Evolutionary conservation across 2,797 vertebrate species (phyloP).

Genomic region (Phataginus tricuspis): DNA sequence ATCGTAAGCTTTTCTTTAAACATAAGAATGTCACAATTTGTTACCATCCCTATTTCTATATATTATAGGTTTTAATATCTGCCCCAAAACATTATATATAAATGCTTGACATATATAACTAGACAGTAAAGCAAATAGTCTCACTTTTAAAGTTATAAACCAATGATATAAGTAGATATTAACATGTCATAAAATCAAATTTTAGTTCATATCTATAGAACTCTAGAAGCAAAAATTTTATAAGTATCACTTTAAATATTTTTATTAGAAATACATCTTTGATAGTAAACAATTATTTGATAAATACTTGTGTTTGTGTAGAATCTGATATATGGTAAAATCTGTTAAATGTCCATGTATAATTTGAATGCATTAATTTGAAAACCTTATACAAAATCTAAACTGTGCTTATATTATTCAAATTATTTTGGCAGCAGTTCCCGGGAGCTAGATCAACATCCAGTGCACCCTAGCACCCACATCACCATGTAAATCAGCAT

Average conservation of each 20-base stretch:
- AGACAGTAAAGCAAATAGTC: neutral
- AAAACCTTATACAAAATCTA: neutral
- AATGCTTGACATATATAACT: neutral
- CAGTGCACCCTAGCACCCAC: neutral
- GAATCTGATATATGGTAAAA: neutral
- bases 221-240: neutral
- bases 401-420: neutral
- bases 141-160: neutral
- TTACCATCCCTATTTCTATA: neutral
- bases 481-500: neutral
- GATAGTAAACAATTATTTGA: neutral
- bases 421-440: neutral
- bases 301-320: neutral
- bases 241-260: neutral
- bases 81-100: neutral
- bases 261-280: neutral
- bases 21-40: neutral
- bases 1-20: neutral
- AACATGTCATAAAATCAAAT: neutral
- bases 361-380: neutral
- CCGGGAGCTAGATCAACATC: neutral
- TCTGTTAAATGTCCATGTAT: neutral
- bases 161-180: neutral
- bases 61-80: neutral
- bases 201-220: neutral